Evolutionary conservation across 2,888 invertebrate species (phyloP), one percentile per base, ranked within the genome.

Genomic region (Aphidoletes aphidimyza): DNA sequence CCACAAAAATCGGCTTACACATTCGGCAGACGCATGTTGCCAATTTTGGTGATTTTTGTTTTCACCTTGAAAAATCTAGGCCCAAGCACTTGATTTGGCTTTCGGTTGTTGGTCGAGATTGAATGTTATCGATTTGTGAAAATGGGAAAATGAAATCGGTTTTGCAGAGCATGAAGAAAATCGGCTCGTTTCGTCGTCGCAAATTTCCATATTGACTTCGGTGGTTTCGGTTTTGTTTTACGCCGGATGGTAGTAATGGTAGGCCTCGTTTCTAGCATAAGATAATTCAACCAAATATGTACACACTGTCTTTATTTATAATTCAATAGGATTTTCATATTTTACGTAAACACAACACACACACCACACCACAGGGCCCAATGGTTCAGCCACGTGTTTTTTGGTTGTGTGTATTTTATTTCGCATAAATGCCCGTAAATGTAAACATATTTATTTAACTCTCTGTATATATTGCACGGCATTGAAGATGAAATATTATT

Each of bases 401-500:
- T 54, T 8, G 5, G 17, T 19, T 19, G 11, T 11, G 17, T 14
- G 6, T 54, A 6, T 78, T 34, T 1, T 36, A 6, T 78, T 36
- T 78, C 36, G 78, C 34, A 78, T 36, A 19, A n/a, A n/a, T 36
- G 9, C 17, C 2, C 14, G 17, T 14, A 78, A 78, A 78, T 36
- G 36, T 36, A 78, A 78, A 34, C 78, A 78, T 78, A 78, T 78
- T 78, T 36, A 78, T 78, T 78, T 36, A 36, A 17, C 78, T 36
- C 19, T 78, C 78, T 36, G 36, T 36, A n/a, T n/a, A n/a, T n/a
- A n/a, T n/a, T n/a, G n/a, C n/a, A n/a, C n/a, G 6, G 36, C 17
- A 36, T 36, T 36, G 36, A 78, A 78, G 17, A 78, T 78, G 36
- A 78, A 36, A 78, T 78, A 78, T 78, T 78, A 36, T 78, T 78